Conservation (phyloP, 2,113 vertebrate genomes). For the Bubalus kerabau region DNA sequence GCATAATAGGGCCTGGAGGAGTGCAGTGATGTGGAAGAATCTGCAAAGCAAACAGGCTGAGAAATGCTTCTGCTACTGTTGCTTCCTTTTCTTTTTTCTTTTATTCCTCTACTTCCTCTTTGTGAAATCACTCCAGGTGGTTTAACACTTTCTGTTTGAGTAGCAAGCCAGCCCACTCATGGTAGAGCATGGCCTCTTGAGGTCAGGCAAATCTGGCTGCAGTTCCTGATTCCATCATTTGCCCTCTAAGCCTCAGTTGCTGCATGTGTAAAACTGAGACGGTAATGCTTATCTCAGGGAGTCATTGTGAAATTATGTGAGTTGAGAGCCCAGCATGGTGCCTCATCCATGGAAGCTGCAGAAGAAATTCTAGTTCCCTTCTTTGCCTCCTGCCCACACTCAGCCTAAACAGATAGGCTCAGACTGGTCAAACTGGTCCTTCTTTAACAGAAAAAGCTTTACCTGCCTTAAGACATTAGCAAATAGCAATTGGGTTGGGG, state of each 20-base stretch:
- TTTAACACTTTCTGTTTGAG: neutral
- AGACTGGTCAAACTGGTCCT: neutral
- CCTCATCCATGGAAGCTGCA: neutral
- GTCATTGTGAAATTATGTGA: neutral
- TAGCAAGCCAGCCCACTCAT: neutral
- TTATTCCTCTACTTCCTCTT: neutral
- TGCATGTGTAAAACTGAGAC: neutral
- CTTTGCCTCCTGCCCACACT: neutral
- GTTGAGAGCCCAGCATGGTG: neutral
- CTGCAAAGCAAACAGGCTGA: neutral
- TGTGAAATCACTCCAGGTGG: neutral
- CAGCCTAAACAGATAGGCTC: neutral
- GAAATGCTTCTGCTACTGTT: neutral
- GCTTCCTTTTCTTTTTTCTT: neutral
- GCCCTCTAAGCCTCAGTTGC: neutral
- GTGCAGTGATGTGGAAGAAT: neutral
- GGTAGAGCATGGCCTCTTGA: neutral
- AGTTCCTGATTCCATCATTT: neutral
- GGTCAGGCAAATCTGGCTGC: neutral
- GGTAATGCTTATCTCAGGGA: neutral
- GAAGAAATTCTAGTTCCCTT: neutral
- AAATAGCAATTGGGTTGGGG: conserved; percentile 16
- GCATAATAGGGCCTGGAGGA: neutral
- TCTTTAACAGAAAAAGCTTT: conserved; percentile 21
- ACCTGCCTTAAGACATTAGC: conserved; percentile 41